Evolutionary conservation across 2,113 vertebrate species (phyloP).

Genomic region (Dolichotis patagonum): DNA sequence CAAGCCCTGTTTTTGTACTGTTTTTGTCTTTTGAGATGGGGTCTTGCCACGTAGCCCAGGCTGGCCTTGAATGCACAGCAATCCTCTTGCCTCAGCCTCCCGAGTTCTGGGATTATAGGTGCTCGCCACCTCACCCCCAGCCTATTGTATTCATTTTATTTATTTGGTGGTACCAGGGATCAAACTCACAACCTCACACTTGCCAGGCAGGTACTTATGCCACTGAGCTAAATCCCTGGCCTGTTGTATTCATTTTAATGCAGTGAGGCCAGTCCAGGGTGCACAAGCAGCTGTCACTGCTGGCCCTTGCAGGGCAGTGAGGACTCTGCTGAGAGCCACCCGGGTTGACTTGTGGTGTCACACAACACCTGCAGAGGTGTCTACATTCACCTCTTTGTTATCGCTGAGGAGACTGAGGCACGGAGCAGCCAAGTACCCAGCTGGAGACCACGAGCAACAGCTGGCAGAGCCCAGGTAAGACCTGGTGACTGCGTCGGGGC

Average conservation of each 20-base stretch:
- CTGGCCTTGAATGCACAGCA: not conserved
- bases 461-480: not conserved
- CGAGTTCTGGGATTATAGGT: not conserved
- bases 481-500: not conserved
- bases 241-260: not conserved
- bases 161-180: too few species aligned
- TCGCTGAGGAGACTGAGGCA: not conserved
- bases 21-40: not conserved
- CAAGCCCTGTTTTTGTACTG: not conserved
- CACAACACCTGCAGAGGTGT: not conserved
- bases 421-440: not conserved
- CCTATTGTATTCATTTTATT: not conserved
- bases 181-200: too few species aligned
- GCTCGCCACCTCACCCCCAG: not conserved
- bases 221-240: too few species aligned
- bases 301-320: accelerated
- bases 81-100: not conserved
- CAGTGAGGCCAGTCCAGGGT: not conserved
- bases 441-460: not conserved
- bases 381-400: not conserved
- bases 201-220: too few species aligned
- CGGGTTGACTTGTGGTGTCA: not conserved
- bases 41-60: not conserved
- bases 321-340: not conserved
- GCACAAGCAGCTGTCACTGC: not conserved